Conservation (phyloP, 2,113 vertebrate species). For the Megaptera novaeangliae region DNA sequence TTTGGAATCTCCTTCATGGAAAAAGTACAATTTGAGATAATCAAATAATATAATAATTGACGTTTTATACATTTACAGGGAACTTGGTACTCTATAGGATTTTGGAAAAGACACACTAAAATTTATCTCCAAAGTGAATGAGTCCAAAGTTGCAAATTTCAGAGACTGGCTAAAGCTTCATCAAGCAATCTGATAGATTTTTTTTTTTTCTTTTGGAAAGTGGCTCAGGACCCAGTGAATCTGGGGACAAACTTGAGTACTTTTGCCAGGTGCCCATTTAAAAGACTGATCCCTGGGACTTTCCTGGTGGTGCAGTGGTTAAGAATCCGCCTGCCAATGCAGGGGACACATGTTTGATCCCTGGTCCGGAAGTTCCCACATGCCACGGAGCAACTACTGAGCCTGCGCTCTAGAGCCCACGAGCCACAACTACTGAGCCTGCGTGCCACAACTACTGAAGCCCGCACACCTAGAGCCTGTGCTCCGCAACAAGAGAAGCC, state of each 20-base stretch:
- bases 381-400: too few species aligned
- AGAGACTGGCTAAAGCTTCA: neutral
- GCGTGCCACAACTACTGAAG: too few species aligned
- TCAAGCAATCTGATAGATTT: neutral
- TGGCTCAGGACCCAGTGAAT: neutral
- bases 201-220: neutral
- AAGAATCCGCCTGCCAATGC: too few species aligned
- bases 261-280: slow-evolving; percentile 35
- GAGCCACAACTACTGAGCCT: too few species aligned
- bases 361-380: too few species aligned
- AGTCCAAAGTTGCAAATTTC: slow-evolving; percentile 30
- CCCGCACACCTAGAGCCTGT: too few species aligned
- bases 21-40: neutral
- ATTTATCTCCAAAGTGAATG: slow-evolving; percentile 16
- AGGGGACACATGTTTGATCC: too few species aligned
- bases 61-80: neutral
- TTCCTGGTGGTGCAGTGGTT: too few species aligned
- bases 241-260: neutral
- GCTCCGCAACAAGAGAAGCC: too few species aligned
- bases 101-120: neutral
- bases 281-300: neutral
- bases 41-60: too few species aligned
- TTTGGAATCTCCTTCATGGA: slow-evolving; percentile 8
- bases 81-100: neutral
- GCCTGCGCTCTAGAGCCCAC: too few species aligned